phyloP scores from a whole-genome alignment of 2,113 vertebrate species.

The Xenopus borealis region DNA sequence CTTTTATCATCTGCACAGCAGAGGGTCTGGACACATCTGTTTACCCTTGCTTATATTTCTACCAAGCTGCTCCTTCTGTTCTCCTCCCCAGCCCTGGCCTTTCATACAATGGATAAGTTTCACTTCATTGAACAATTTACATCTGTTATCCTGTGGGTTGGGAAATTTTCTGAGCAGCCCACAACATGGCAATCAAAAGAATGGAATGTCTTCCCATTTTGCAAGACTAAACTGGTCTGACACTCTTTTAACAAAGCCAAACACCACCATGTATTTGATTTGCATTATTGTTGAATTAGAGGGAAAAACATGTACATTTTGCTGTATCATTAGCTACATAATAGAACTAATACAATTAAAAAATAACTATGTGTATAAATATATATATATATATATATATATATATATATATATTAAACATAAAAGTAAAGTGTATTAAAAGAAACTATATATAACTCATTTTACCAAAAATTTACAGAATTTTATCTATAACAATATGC shows the following conservation, averaged over 20 bases:
- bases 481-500: no score
- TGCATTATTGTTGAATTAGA: neutral
- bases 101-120: conserved; percentile 34
- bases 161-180: conserved; percentile 37
- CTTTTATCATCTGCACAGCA: neutral
- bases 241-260: neutral
- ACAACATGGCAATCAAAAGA: conserved; percentile 29
- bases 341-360: neutral
- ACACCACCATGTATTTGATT: neutral
- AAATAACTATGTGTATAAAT: no score
- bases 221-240: no score
- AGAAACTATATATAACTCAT: no score
- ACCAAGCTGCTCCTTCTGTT: conserved; percentile 1
- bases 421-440: no score
- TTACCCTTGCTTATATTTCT: neutral
- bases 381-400: no score
- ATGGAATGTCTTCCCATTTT: conserved; percentile 27
- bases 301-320: neutral
- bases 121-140: conserved; percentile 34
- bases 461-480: no score
- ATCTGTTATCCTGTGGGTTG: conserved; percentile 27
- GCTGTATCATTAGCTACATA: neutral
- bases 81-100: conserved; percentile 3
- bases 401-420: no score
- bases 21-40: neutral